Evolutionary conservation across 2,888 invertebrate genomes (phyloP), one percentile per base, ranked within the genome.

Genomic region (Coecobrya sp.): DNA sequence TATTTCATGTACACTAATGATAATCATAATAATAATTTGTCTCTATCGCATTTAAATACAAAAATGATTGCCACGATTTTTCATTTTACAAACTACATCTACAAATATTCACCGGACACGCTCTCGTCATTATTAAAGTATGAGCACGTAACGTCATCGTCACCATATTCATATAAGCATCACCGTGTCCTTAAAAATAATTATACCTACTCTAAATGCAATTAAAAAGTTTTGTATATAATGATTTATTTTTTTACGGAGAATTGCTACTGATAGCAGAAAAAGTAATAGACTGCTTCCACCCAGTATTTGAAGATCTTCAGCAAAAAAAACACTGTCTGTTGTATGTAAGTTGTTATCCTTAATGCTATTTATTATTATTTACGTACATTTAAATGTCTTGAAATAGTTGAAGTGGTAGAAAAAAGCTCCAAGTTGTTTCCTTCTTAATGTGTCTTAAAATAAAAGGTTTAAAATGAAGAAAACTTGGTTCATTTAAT

Each of bases 41-140:
- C 68, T 85, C 10, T 68, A 68, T 19, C 68, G 65, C 65, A 68
- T 89, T 91, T 81, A 91, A 91, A 81, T 91, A 91, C 81, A 91
- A 91, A 86, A 86, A 91, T 91, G 91, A 91, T 91, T 91, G 91
- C 91, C 91, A 91, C 86, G 65, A 91, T 52, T 62, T 91, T 70
- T 52, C 19, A 42, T 19, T 62, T 68, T 27, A 25, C 30, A 85
- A n/a, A 85, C 45, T 85, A 85, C 49, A 25, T 42, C 73, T 91
- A 86, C 86, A 76, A 55, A 70, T 86, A 86, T 86, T 91, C 91
- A 91, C 91, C 91, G 91, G 91, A 91, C 91, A 91, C 91, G 81
- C 91, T 86, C 91, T 81, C 81, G 65, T 55, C 91, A 86, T 68
- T 65, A 27, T 86, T 86, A 86, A 86, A 91, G 86, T 68, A 91